Evolutionary conservation across 1,140 invertebrate genomes (phyloP), one percentile per base, ranked within the genome.

Genomic region (Drosophila mauritiana): DNA sequence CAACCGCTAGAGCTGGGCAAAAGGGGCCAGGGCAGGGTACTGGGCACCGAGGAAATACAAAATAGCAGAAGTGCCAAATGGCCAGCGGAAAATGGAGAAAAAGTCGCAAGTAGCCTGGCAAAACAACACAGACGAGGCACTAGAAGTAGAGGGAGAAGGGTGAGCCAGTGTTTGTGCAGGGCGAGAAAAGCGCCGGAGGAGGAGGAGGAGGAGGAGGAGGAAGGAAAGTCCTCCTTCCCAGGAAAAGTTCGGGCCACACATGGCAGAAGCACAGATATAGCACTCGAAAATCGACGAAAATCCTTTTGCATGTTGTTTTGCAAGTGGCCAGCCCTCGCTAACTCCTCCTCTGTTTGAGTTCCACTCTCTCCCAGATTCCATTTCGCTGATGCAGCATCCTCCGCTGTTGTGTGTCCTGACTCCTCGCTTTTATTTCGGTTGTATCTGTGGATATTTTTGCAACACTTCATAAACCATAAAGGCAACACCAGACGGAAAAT

Each of bases 401-500:
- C n/a, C 46, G 46, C 48, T 46, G 4, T n/a, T 70, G 64, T 65
- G 63, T 48, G 20, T 69, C 52, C 48, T 70, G 49, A 68, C 51
- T 48, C 52, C 37, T 49, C 37, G 59, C 64, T 59, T 73, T 78
- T 69, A 61, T 73, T 55, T 64, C 52, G 65, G 56, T 55, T 49
- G 70, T 83, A 72, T 75, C 69, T 86, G 83, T 61, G 54, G 72
- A 88, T 86, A 86, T 83, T 84, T 80, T 78, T 52, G 59, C 84
- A 89, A 84, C 83, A 88, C 83, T 88, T 89, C 80, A 88, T 88
- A 88, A 88, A 89, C 84, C 83, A 84, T 83, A 84, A 88, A 80
- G 78, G 59, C 83, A 82, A 52, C 68, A 57, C 70, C 62, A 76
- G 69, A 46, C 61, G 63, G 63, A 75, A 80, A 88, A 88, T 88